A percentile compares a stretch with the other conserved stretches of the same genome.
Evolutionary conservation across 2,113 vertebrate genomes (phyloP).

Genomic region (Furnarius figulus): DNA sequence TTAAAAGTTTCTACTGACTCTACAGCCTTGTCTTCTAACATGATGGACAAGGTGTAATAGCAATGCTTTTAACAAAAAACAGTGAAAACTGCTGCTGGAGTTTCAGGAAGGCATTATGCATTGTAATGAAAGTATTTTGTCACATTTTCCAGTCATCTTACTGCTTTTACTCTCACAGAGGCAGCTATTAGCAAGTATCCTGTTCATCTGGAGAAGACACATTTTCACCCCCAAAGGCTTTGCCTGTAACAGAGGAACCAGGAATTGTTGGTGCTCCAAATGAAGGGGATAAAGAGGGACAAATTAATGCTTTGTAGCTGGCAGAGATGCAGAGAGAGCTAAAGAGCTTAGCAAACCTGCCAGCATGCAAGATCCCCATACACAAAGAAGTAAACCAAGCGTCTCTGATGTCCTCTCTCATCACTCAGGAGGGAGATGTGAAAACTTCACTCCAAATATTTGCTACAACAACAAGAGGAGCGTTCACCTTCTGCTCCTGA

Average conservation of each 20-base stretch:
- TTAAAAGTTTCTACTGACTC: background rate
- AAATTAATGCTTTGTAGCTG: background rate
- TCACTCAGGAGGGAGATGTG: background rate
- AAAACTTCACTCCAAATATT: background rate
- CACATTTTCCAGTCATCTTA: background rate
- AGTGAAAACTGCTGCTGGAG: background rate
- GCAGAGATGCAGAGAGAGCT: background rate
- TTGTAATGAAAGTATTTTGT: background rate
- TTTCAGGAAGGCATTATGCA: background rate
- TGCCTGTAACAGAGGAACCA: background rate
- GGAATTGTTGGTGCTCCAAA: background rate
- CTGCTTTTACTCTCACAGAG: background rate
- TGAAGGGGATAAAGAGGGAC: background rate
- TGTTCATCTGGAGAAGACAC: background rate
- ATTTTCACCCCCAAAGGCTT: background rate
- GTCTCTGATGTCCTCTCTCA: background rate
- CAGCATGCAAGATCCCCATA: background rate
- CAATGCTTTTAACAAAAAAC: background rate
- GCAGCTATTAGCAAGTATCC: background rate
- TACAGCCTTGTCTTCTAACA: background rate
- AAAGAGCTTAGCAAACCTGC: background rate
- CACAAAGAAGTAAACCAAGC: background rate
- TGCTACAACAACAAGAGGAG: background rate
- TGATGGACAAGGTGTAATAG: background rate
- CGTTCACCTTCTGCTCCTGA: background rate